phyloP scores from a whole-genome alignment of 1,140 invertebrate genomes.

The Eriosoma lanigerum region DNA sequence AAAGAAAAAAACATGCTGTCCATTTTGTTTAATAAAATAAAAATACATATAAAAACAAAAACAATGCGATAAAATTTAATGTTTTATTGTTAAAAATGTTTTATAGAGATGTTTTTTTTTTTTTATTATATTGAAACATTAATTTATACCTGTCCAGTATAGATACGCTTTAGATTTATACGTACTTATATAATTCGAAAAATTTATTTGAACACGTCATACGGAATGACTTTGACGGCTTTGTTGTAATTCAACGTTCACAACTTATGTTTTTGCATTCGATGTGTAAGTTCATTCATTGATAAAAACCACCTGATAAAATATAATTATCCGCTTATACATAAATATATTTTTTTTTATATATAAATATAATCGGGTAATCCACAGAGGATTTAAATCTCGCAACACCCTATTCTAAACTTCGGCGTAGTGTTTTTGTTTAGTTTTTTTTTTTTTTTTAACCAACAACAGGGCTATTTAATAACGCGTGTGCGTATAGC shows the following conservation, averaged over 20 bases:
- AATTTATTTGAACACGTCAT: no score
- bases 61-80: neutral
- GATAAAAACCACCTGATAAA: neutral
- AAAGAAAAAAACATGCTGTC: neutral
- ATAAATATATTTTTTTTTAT: neutral
- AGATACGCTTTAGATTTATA: no score
- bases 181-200: neutral
- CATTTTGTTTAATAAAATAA: neutral
- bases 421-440: constrained; percentile 9
- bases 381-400: constrained; percentile 22
- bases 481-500: neutral
- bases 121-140: no score
- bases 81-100: neutral
- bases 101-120: neutral
- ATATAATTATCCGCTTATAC: constrained; percentile 10
- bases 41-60: neutral
- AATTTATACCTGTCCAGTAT: no score
- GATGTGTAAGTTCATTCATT: neutral
- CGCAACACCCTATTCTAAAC: neutral
- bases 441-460: no score
- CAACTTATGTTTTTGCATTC: neutral
- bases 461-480: neutral
- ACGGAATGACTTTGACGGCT: neutral
- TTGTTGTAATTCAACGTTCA: neutral
- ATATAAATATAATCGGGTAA: neutral